Percentiles rank a stretch among this genome's conserved stretches.
phyloP scores from a whole-genome alignment of 1,140 invertebrate species.

The Lordiphosa mommai region DNA sequence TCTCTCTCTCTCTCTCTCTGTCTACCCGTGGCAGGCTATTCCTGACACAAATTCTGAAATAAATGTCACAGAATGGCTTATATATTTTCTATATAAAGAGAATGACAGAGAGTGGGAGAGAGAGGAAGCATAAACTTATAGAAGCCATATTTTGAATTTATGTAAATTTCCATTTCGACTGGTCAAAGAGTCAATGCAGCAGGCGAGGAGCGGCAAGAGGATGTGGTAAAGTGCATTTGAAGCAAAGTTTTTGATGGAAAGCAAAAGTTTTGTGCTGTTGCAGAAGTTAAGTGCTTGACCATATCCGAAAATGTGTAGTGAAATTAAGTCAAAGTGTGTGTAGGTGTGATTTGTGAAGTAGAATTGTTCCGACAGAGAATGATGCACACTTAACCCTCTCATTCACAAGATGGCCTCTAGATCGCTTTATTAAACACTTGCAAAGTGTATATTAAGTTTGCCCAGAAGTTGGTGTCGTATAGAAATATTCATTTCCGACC shows the following conservation, averaged over 20 bases:
- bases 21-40: slow-evolving; percentile 2
- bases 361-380: neutral
- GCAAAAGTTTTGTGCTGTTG: slow-evolving; percentile 59
- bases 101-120: neutral
- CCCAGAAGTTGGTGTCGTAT: too few species aligned
- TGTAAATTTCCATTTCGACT: slow-evolving; percentile 40
- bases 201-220: slow-evolving; percentile 7
- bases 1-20: neutral
- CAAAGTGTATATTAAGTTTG: too few species aligned
- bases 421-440: too few species aligned
- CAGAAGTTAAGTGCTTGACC: slow-evolving; percentile 50
- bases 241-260: slow-evolving; percentile 51
- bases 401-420: too few species aligned
- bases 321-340: neutral
- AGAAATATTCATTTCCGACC: too few species aligned
- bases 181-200: slow-evolving; percentile 38
- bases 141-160: slow-evolving; percentile 42
- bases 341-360: slow-evolving; percentile 2
- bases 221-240: slow-evolving; percentile 61
- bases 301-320: slow-evolving; percentile 3
- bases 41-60: slow-evolving; percentile 62
- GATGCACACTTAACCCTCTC: too few species aligned
- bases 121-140: slow-evolving; percentile 9
- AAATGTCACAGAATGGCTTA: slow-evolving; percentile 49
- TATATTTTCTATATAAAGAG: slow-evolving; percentile 26